phyloP scores from a whole-genome alignment of 2,113 vertebrate genomes.

The Rallus limicola region DNA sequence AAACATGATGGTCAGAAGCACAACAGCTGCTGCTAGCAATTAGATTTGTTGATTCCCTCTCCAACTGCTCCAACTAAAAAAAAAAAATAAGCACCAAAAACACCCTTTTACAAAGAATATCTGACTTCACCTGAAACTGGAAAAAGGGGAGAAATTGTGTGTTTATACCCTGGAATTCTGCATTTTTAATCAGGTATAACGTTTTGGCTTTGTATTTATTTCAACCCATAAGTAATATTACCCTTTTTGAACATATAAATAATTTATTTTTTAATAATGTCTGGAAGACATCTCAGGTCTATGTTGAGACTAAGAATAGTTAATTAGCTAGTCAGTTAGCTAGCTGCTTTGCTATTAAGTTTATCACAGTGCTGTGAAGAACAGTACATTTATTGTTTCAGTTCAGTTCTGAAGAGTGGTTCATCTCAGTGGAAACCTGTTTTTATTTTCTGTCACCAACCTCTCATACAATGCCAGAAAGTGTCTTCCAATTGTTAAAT shows the following conservation, averaged over 20 bases:
- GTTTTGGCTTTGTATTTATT: not conserved
- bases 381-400: not conserved
- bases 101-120: not conserved
- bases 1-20: not conserved
- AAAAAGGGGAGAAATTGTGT: rapidly evolving
- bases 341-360: not conserved
- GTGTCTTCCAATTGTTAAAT: not conserved
- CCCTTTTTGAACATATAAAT: not conserved
- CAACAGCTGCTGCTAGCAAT: not conserved
- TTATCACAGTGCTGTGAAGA: not conserved
- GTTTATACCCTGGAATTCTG: not conserved
- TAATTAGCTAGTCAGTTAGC: not conserved
- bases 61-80: not conserved
- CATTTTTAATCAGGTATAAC: not conserved
- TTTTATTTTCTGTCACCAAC: not conserved
- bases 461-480: not conserved
- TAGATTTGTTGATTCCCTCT: not conserved
- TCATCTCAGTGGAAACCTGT: not conserved
- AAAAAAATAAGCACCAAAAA: not conserved
- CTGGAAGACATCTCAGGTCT: not conserved
- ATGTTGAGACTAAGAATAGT: not conserved
- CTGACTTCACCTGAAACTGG: not conserved
- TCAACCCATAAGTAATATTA: not conserved
- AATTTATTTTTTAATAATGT: not conserved
- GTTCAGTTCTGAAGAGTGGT: not conserved